Conservation (phyloP, 2,113 vertebrate genomes). For the Cryptoleucopteryx plumbea region DNA sequence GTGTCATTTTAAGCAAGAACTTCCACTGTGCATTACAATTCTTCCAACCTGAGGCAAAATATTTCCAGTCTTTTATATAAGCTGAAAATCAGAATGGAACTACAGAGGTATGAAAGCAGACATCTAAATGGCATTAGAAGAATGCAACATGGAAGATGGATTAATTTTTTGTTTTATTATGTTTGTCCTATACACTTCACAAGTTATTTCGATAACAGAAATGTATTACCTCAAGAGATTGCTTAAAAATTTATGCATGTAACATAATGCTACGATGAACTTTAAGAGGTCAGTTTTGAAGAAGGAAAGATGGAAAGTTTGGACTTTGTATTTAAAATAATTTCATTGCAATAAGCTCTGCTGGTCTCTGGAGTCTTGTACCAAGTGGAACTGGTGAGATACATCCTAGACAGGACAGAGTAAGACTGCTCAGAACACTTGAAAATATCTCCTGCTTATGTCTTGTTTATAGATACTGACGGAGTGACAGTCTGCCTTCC, state of each 20-base stretch:
- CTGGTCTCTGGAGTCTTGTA: background rate
- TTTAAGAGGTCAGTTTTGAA: background rate
- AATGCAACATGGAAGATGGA: background rate
- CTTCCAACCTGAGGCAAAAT: background rate
- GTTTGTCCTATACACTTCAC: background rate
- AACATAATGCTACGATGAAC: background rate
- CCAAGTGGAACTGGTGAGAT: background rate
- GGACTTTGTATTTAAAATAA: background rate
- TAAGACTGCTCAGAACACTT: background rate
- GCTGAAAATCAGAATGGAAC: background rate
- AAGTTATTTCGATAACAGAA: background rate
- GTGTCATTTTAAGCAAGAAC: background rate
- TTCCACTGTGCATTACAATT: background rate
- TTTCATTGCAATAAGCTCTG: background rate
- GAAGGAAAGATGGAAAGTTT: background rate
- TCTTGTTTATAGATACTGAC: background rate
- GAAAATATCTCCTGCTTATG: background rate
- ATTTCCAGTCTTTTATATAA: background rate
- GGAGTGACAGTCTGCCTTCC: background rate
- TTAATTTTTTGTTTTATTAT: background rate
- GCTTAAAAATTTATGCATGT: background rate
- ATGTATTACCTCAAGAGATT: background rate
- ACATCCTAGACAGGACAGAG: background rate
- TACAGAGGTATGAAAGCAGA: background rate
- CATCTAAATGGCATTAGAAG: background rate